phyloP scores from a whole-genome alignment of 2,888 invertebrate species.

The Idaea aversata region DNA sequence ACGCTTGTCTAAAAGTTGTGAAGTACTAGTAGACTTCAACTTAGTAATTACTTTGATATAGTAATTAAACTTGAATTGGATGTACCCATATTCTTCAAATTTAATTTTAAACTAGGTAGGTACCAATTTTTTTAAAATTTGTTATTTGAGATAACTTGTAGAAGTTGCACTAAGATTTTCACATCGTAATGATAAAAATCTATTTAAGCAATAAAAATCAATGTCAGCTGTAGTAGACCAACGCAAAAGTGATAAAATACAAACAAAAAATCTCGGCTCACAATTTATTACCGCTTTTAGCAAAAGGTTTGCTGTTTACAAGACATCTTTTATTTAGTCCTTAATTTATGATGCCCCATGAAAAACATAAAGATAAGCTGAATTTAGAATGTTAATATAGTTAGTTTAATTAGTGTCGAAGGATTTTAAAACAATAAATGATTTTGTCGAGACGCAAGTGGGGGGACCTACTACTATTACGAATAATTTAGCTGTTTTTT shows the following conservation, averaged over 20 bases:
- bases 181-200: conserved; percentile 34
- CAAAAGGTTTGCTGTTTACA: conserved; percentile 76
- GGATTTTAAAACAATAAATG: conserved; percentile 16
- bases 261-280: conserved; percentile 45
- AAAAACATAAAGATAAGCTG: conserved; percentile 63
- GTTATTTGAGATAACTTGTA: background rate
- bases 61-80: too few species aligned
- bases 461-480: too few species aligned
- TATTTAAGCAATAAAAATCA: conserved; percentile 36
- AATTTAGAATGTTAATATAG: conserved; percentile 48
- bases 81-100: too few species aligned
- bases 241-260: conserved; percentile 49
- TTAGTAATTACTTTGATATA: too few species aligned
- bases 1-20: too few species aligned
- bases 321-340: conserved; percentile 74
- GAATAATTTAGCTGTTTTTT: too few species aligned
- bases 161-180: conserved; percentile 12
- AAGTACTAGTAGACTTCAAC: too few species aligned
- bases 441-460: background rate
- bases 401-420: conserved; percentile 27
- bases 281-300: conserved; percentile 74
- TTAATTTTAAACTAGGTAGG: too few species aligned
- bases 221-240: conserved; percentile 40
- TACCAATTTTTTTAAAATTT: too few species aligned
- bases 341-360: conserved; percentile 70